Base-by-base conservation (phyloP, 2,113 vertebrate genomes). In the Saimiri boliviensis region DNA sequence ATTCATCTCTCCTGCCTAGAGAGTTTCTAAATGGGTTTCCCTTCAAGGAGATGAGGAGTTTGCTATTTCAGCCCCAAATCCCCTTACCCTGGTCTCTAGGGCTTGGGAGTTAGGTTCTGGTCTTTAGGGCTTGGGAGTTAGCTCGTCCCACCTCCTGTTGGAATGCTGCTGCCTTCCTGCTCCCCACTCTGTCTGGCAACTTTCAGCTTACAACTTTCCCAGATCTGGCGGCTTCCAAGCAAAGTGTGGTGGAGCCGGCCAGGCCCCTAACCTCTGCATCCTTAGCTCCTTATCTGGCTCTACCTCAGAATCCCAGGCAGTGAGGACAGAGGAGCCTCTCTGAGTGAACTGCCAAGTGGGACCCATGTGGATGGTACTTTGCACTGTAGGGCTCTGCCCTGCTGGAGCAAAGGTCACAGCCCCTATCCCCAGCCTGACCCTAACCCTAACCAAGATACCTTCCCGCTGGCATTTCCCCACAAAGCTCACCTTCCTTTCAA, bases 401-500 rank as follows among this genome's bases (percentile, higher is more conserved):
- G 66, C 91, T 4, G 60, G 60, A 30, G 13, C 68, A 84, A 56
- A 68, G 80, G 73, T 11, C 52, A 47, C 8, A 63, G 42, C 12
- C 23, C 60, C 23, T 47, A 14, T 42, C 40, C 30, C 56, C 42
- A 42, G 60, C 47, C 37, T 68, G 42, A 45, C 20, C 40, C 47
- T 49, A 47, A 27, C 42, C 27, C 74, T 27, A 14, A 77, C 27
- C 42, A 3, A 77, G 42, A 77, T 45, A 19, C 27, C 17, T 30
- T 32, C 56, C 49, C 45, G 70, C 47, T 19, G 20, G 30, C 25
- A 84, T 47, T 66, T 80, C 37, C 27, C 52, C 40, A 27, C 40
- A 93, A 87, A 85, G 19, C 56, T 95, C 32, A 92, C 45, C 42
- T 90, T 92, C 63, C 79, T 70, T 37, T 90, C 49, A 82, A 63